These are phyloP conservation scores for Caenorhabditis inopinata DNA, from an alignment of 1,140 invertebrate genomes.

Conservation along the genomic window DNA sequence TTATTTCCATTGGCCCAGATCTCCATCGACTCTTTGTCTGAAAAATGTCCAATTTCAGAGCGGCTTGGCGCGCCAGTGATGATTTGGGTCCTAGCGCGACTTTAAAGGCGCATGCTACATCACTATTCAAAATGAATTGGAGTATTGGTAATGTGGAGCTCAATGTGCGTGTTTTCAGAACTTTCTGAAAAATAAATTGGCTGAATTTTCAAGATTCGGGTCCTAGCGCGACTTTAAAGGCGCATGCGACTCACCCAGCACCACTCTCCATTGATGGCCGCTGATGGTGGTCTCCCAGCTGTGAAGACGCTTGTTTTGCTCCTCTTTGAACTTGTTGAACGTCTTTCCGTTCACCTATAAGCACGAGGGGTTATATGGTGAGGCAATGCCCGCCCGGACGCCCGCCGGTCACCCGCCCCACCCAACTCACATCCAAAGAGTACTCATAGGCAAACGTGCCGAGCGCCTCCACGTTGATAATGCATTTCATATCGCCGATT, in stretches of 20 bases:
- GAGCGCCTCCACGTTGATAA: constrained; percentile 75
- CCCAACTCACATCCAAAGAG: constrained; percentile 70
- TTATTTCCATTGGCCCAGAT: constrained; percentile 78
- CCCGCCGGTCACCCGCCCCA: no score
- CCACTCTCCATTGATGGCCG: constrained; percentile 71
- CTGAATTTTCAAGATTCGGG: neutral
- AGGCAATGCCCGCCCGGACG: no score
- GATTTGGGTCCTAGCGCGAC: no score
- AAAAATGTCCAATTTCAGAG: constrained; percentile 27
- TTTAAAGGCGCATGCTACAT: no score
- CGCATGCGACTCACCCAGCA: constrained; percentile 72
- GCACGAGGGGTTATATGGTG: neutral
- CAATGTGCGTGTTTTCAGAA: no score
- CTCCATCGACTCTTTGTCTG: constrained; percentile 78
- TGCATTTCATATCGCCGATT: constrained; percentile 70
- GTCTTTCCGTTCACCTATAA: constrained; percentile 75
- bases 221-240: no score
- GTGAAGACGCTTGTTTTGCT: constrained; percentile 74
- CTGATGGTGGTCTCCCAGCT: constrained; percentile 71
- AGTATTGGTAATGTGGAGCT: no score
- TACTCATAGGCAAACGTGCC: constrained; percentile 81
- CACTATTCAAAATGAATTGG: no score
- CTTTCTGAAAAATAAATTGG: no score
- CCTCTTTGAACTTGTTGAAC: constrained; percentile 77
- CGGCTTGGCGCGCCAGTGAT: no score